Conservation (phyloP, 1,140 invertebrate species). For the Sitophilus oryzae region DNA sequence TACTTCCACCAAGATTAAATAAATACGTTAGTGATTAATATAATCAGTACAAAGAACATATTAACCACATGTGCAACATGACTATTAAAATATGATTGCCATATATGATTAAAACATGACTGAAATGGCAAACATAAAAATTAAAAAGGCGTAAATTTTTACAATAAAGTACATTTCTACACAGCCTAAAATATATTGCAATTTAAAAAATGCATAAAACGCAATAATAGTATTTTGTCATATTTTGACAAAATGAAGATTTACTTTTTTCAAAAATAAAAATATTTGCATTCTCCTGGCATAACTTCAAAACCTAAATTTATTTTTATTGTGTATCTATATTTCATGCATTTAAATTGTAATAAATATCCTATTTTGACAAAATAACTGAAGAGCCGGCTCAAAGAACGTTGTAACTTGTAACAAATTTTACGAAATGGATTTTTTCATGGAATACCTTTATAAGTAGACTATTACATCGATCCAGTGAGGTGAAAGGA, state of each 20-base stretch:
- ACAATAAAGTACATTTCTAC: conserved; percentile 18
- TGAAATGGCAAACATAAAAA: conserved; percentile 28
- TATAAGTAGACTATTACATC: too few relatives aligned
- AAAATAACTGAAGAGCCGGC: too few relatives aligned
- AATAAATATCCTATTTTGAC: too few relatives aligned
- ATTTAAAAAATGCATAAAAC: conserved; percentile 17
- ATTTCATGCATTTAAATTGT: neutral
- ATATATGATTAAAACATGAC: conserved; percentile 31
- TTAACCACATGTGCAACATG: conserved; percentile 45
- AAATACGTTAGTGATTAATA: conserved; percentile 46
- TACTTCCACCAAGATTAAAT: conserved; percentile 35
- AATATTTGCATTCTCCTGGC: too few relatives aligned
- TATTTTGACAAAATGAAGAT: neutral
- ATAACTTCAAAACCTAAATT: neutral
- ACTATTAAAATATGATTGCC: conserved; percentile 38
- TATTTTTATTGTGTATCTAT: neutral
- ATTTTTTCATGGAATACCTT: too few relatives aligned
- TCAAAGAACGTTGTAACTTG: too few relatives aligned
- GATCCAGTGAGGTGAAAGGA: too few relatives aligned
- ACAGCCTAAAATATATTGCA: conserved; percentile 33
- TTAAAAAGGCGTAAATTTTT: conserved; percentile 5
- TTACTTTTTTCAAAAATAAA: too few relatives aligned
- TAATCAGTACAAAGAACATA: conserved; percentile 45
- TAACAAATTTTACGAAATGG: too few relatives aligned
- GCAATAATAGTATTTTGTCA: conserved; percentile 13